A percentile compares a stretch with the other conserved stretches of the same genome.
Evolutionary conservation across 2,797 vertebrate genomes (phyloP).

Genomic region (Cacajao melanocephalus): DNA sequence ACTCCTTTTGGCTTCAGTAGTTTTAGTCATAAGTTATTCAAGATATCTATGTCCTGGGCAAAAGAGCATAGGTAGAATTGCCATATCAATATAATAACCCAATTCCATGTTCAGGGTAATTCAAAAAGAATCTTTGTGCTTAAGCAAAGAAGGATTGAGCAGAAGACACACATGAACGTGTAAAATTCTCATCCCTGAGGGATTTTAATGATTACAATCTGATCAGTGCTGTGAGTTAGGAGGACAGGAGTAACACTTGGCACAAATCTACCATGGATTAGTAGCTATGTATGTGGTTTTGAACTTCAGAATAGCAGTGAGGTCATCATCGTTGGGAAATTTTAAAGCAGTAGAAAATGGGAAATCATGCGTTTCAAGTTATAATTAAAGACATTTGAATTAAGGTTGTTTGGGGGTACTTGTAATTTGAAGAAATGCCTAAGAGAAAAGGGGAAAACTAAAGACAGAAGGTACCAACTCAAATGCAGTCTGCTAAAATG

Average conservation of each 20-base stretch:
- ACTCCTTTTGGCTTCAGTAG: neutral
- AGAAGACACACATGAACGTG: neutral
- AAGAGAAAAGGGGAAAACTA: conserved; percentile 59
- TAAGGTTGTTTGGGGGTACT: conserved; percentile 34
- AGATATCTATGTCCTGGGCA: neutral
- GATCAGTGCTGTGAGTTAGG: neutral
- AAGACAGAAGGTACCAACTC: conserved; percentile 26
- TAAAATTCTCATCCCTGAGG: conserved; percentile 52
- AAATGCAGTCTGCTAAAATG: conserved; percentile 29
- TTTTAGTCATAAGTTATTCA: conserved; percentile 39
- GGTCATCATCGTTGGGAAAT: conserved; percentile 73
- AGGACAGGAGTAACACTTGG: conserved; percentile 68
- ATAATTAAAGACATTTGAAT: conserved; percentile 68
- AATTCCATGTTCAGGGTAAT: neutral
- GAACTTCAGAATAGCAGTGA: conserved; percentile 75
- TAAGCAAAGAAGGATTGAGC: neutral
- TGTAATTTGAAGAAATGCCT: conserved; percentile 55
- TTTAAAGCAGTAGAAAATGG: conserved; percentile 73
- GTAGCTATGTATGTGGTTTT: conserved; percentile 72
- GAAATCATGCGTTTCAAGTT: conserved; percentile 68
- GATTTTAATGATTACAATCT: conserved; percentile 47
- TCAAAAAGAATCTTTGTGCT: neutral
- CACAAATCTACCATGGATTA: conserved; percentile 61
- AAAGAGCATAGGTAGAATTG: neutral
- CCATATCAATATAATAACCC: neutral